These are phyloP conservation scores for Lutraria rhynchaena DNA, from an alignment of 1,140 invertebrate genomes.

Conservation along the genomic window DNA sequence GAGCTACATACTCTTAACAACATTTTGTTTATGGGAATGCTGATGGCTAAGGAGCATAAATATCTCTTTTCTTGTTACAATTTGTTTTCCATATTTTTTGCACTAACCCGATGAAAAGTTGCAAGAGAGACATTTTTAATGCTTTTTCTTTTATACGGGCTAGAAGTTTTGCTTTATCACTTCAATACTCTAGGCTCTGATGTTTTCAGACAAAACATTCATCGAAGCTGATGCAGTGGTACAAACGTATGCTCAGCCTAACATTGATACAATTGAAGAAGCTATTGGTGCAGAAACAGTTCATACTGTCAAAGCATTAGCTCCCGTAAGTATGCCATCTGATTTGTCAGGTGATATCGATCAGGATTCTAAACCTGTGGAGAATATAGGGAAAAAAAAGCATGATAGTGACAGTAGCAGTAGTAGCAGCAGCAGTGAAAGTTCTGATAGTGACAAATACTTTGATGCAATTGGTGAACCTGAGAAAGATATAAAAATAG, in stretches of 20 bases:
- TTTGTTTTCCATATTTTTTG: too few species aligned
- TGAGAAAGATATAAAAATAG: neutral
- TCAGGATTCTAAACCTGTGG: neutral
- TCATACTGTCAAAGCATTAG: neutral
- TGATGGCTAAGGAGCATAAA: too few species aligned
- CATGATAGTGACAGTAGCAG: neutral
- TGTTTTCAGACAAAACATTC: slow-evolving; percentile 3
- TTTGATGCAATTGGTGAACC: slow-evolving; percentile 24
- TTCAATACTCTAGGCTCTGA: slow-evolving; percentile 2
- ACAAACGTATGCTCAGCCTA: too few species aligned
- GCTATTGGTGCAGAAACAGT: neutral
- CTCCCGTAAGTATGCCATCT: neutral
- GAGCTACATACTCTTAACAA: too few species aligned
- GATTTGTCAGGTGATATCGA: neutral
- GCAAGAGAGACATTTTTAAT: too few species aligned
- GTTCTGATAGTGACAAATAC: neutral
- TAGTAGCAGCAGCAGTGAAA: slow-evolving; percentile 1
- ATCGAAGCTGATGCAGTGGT: too few species aligned
- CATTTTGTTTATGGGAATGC: too few species aligned
- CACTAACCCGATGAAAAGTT: too few species aligned
- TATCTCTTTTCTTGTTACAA: too few species aligned
- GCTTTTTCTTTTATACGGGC: too few species aligned
- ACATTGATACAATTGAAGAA: neutral
- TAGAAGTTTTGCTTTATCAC: too few species aligned
- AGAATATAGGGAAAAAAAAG: neutral